Conservation (phyloP, 2,797 vertebrate genomes). For the Cirrhinus mrigala region DNA sequence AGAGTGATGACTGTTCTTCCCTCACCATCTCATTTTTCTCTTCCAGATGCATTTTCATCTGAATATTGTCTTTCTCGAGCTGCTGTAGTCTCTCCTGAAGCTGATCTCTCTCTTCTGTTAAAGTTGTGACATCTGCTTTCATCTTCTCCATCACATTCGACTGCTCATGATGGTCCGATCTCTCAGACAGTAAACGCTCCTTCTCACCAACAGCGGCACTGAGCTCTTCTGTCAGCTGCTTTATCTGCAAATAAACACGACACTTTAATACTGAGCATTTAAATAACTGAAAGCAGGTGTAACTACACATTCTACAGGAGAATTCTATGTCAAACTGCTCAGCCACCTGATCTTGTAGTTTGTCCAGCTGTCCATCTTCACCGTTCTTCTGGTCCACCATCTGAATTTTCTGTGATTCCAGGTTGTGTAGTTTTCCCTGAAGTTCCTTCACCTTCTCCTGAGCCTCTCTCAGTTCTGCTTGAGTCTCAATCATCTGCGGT, state of each 20-base stretch:
- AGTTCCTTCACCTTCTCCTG: conserved; percentile 72
- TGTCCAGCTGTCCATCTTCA: not conserved
- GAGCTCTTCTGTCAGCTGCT: conserved; percentile 56
- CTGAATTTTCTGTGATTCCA: conserved; percentile 23
- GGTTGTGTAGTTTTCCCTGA: conserved; percentile 56
- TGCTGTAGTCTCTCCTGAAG: conserved; percentile 48
- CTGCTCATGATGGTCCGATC: not conserved
- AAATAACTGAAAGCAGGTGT: not conserved
- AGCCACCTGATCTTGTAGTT: conserved; percentile 40
- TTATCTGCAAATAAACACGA: conserved; percentile 42
- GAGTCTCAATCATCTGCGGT: conserved; percentile 84
- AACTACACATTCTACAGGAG: too few species aligned
- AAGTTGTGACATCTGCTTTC: conserved; percentile 62
- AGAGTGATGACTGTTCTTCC: not conserved
- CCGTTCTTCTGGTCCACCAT: not conserved
- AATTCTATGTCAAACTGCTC: not conserved
- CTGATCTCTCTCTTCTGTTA: conserved; percentile 58
- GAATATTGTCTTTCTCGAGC: conserved; percentile 32
- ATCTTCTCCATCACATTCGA: conserved; percentile 33
- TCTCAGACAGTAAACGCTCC: conserved; percentile 47
- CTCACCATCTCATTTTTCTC: conserved; percentile 53
- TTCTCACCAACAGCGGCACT: conserved; percentile 40
- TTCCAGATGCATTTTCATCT: conserved; percentile 38
- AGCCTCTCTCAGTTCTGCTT: conserved; percentile 80
- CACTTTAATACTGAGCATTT: not conserved